Evolutionary conservation across 2,888 invertebrate genomes (phyloP).

Genomic region (Scotopteryx bipunctaria): DNA sequence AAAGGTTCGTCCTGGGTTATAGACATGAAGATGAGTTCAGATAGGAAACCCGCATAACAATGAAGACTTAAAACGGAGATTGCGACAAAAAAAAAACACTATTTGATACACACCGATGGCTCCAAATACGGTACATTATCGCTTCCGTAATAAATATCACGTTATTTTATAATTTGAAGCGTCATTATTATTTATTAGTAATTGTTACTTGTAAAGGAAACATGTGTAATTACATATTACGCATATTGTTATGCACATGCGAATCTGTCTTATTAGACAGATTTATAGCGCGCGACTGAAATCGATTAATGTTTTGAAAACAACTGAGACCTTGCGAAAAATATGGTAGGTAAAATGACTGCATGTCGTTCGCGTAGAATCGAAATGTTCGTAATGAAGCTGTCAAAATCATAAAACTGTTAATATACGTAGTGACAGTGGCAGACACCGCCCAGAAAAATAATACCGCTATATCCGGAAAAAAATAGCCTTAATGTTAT

Average conservation of each 20-base stretch:
- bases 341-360: too few species aligned
- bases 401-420: too few species aligned
- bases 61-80: neutral
- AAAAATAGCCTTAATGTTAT: too few species aligned
- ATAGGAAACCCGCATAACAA: too few species aligned
- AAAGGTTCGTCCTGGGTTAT: too few species aligned
- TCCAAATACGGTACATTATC: constrained; percentile 8
- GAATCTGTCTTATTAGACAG: constrained; percentile 8
- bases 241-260: constrained; percentile 5
- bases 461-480: too few species aligned
- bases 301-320: neutral
- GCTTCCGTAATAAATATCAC: constrained; percentile 24
- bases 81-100: neutral
- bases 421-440: too few species aligned
- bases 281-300: constrained; percentile 15
- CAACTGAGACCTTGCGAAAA: neutral
- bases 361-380: too few species aligned
- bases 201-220: constrained; percentile 14
- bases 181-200: constrained; percentile 22
- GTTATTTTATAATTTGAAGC: constrained; percentile 21
- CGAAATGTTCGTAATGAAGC: too few species aligned
- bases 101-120: constrained; percentile 10
- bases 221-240: constrained; percentile 8
- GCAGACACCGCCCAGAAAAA: too few species aligned
- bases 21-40: too few species aligned